Conservation (phyloP, 2,888 invertebrate species). For the Argyresthia goedartella region DNA sequence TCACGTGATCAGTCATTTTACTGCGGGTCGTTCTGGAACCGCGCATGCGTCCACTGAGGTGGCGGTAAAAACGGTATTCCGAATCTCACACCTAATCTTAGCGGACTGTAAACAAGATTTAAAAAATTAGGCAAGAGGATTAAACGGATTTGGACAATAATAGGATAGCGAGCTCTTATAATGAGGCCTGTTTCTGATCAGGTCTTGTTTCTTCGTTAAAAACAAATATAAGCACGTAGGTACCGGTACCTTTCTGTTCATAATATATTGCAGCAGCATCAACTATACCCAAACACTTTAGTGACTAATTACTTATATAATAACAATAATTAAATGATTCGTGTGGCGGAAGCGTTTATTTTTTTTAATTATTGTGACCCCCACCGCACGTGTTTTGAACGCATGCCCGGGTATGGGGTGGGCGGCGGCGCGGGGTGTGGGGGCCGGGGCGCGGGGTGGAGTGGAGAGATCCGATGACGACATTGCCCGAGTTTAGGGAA, state of each 20-base stretch:
- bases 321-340: constrained; percentile 2
- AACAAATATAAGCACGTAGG: no score
- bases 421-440: constrained; percentile 17
- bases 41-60: constrained; percentile 50
- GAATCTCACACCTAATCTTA: constrained; percentile 1
- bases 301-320: neutral
- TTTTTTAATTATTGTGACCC: constrained; percentile 40
- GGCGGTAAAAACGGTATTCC: constrained; percentile 17
- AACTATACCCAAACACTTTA: neutral
- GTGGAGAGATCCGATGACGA: constrained; percentile 49
- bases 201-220: no score
- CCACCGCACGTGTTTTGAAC: constrained; percentile 31
- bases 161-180: no score
- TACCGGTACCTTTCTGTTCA: no score
- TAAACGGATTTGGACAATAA: no score
- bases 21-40: constrained; percentile 63
- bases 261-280: no score
- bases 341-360: constrained; percentile 23
- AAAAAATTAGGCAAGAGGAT: neutral
- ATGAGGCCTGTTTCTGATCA: no score
- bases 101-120: neutral
- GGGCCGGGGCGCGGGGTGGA: constrained; percentile 15
- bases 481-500: constrained; percentile 37
- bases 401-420: constrained; percentile 31
- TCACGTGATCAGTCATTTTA: constrained; percentile 72